Evolutionary conservation across 1,140 invertebrate species (phyloP).

Genomic region (Samia ricini): DNA sequence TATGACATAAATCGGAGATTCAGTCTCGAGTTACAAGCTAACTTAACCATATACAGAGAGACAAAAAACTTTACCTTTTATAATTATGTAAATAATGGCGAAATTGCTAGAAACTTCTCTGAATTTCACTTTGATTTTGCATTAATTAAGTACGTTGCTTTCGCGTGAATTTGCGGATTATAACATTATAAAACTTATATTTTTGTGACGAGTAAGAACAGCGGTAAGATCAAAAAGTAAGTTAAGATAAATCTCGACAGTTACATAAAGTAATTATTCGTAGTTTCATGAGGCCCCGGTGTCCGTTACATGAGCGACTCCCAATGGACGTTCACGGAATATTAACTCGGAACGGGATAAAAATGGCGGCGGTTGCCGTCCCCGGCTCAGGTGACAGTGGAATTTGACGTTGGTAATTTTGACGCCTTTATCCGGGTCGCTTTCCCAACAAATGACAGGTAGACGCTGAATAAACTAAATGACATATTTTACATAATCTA

Average conservation of each 20-base stretch:
- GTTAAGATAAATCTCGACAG: not conserved
- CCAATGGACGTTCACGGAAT: constrained; percentile 53
- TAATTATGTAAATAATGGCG: too few species aligned
- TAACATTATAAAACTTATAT: not conserved
- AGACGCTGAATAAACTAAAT: constrained; percentile 29
- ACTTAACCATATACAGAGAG: too few species aligned
- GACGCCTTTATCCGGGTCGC: constrained; percentile 61
- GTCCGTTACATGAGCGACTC: constrained; percentile 47
- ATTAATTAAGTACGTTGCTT: not conserved
- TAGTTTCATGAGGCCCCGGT: constrained; percentile 36
- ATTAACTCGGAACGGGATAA: constrained; percentile 61
- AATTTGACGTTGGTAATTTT: constrained; percentile 64
- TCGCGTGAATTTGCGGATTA: not conserved
- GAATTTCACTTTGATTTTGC: too few species aligned
- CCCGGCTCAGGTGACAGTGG: constrained; percentile 57
- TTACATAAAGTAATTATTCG: constrained; percentile 14
- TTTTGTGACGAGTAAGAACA: not conserved
- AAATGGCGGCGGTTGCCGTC: constrained; percentile 43
- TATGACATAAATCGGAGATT: too few species aligned
- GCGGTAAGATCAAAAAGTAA: not conserved
- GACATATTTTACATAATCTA: constrained; percentile 39
- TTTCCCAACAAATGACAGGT: constrained; percentile 44
- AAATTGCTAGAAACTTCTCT: too few species aligned
- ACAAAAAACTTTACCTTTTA: too few species aligned
- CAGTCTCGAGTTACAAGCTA: too few species aligned